Percentiles rank a stretch among this genome's conserved stretches.
Conservation (phyloP, 2,797 vertebrate genomes). For the Diceros bicornis region DNA sequence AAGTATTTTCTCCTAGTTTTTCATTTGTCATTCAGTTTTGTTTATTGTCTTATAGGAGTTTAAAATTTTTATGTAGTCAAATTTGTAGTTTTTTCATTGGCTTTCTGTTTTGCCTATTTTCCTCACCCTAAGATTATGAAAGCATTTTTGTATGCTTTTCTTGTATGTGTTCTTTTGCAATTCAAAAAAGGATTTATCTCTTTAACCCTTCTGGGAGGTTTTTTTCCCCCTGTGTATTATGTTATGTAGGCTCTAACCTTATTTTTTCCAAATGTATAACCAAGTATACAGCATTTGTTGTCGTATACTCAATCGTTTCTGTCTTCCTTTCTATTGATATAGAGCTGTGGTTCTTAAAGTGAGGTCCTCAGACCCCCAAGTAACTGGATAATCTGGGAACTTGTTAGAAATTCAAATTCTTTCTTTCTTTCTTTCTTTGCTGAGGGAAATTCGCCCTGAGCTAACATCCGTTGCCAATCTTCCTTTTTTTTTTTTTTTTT, state of each 20-base stretch:
- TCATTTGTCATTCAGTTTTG: background rate
- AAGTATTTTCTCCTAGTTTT: conserved; percentile 8
- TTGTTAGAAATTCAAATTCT: background rate
- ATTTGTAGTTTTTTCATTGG: background rate
- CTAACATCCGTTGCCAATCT: too few species aligned
- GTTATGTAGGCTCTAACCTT: background rate
- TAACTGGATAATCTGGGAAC: background rate
- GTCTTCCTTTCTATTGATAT: background rate
- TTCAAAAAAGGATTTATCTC: background rate
- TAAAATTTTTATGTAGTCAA: background rate
- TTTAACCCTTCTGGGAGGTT: background rate
- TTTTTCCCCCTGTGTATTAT: background rate
- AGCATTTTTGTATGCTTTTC: background rate
- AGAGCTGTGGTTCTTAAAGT: background rate
- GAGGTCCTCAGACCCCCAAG: background rate
- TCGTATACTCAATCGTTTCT: background rate
- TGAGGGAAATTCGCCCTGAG: too few species aligned
- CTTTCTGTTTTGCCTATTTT: conserved; percentile 8
- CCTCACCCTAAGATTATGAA: background rate
- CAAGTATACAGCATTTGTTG: background rate
- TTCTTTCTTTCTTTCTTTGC: too few species aligned
- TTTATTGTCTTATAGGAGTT: background rate
- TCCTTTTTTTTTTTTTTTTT: too few species aligned
- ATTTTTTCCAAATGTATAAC: background rate
- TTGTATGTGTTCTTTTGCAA: background rate